Evolutionary conservation across 2,888 invertebrate species (phyloP).

Genomic region (Didymodactylos carnosus): DNA sequence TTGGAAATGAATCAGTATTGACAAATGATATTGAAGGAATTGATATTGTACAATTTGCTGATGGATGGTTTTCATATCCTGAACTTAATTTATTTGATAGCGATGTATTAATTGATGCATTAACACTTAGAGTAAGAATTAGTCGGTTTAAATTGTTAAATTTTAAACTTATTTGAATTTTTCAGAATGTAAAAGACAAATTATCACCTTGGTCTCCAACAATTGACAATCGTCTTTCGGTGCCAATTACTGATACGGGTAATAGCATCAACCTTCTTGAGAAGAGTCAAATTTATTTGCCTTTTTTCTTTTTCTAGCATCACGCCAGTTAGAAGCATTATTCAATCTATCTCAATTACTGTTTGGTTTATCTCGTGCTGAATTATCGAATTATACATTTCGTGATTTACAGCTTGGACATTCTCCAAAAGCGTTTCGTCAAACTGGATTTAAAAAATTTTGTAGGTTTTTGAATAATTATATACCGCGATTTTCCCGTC

Average conservation of each 20-base stretch:
- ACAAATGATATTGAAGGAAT: neutral
- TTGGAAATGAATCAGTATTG: neutral
- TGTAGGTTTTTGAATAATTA: neutral
- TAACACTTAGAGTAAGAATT: slow-evolving; percentile 3
- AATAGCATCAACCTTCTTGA: neutral
- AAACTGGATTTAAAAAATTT: slow-evolving; percentile 7
- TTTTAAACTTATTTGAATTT: neutral
- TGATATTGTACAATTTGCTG: slow-evolving; percentile 1
- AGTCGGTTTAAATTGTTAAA: neutral
- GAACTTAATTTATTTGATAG: slow-evolving; percentile 8
- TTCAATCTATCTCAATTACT: slow-evolving; percentile 12
- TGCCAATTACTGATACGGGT: neutral
- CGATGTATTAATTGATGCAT: neutral
- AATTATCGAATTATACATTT: slow-evolving; percentile 10
- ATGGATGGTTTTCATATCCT: slow-evolving; percentile 12
- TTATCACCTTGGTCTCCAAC: neutral
- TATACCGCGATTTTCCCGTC: too few species aligned
- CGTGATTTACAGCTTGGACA: slow-evolving; percentile 6
- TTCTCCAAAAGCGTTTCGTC: neutral
- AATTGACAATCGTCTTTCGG: neutral
- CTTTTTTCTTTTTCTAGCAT: neutral
- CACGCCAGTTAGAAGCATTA: slow-evolving; percentile 9
- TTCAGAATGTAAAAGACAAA: neutral
- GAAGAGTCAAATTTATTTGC: neutral
- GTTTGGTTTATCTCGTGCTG: slow-evolving; percentile 6